Evolutionary conservation across 1,140 invertebrate species (phyloP), one percentile per base, ranked within the genome.

Genomic region (Drosophila seguyi): DNA sequence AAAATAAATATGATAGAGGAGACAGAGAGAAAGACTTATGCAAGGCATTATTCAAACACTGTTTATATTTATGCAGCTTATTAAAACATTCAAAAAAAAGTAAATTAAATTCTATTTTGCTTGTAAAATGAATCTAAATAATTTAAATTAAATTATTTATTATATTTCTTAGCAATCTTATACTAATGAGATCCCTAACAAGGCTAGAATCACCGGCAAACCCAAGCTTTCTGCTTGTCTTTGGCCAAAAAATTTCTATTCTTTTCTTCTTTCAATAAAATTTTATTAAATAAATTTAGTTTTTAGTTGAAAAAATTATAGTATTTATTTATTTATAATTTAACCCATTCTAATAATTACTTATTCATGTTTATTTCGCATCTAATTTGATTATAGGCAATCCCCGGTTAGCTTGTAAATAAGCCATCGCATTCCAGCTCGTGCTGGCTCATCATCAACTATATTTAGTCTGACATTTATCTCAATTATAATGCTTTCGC

Each of bases 401-500:
- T 13, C 22, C 16, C 14, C 22, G 3, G 25, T n/a, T 41, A 22
- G 3, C 11, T 38, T 45, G 29, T 31, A 42, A 42, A 25, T 34
- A 34, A 36, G 3, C 31, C 50, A 36, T 8, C 50, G 6, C 31
- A 53, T 41, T 44, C 29, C 38, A 16, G 20, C 3, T 16, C 36
- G 61, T 36, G 59, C 66, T 42, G 31, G 61, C 36, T 36, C 62
- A 65, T 65, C 56, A 44, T 50, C 47, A 50, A 69, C 27, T 63
- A 63, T 63, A 29, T 63, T 63, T 52, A 31, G 66, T 44, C 20
- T 7, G 38, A 44, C 38, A 53, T 69, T 67, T 67, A 53, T 69
- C 66, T 69, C 66, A 69, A 69, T 69, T 69, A 67, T 36, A 50
- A 50, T 27, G 61, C 61, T 67, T 68, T 68, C 61, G 66, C 66